Evolutionary conservation across 64 coral and sea anemone genomes (phyloP), one percentile per base, ranked within the genome.

Genomic region (Platygyra sinensis): DNA sequence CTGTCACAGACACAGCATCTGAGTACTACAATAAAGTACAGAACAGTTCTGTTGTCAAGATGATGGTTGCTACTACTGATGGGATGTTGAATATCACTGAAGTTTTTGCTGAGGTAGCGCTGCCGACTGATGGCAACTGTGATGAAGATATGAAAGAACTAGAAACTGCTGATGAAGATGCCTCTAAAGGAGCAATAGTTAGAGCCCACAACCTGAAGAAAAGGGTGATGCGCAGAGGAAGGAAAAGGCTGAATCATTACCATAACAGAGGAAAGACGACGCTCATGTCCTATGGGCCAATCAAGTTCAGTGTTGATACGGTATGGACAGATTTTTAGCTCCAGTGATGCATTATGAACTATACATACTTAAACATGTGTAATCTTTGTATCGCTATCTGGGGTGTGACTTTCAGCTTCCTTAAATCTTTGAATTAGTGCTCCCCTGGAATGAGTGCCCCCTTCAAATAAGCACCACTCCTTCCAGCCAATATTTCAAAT

Each of bases 131-230:
- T 84, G 91, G 94, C 0, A 90, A 84, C 19, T 75, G 78, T 74
- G 55, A 86, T 17, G 97, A 99, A 22, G 97, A 99, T 51, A 92
- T 96, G 82, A 87, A 99, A 22, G 97, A 99, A 49, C 60, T 93
- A 12, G 91, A 90, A 24, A 24, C 77, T 52, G 94, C 88, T 13
- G 88, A 91, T 51, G 74, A 69, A 8, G 91, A 87, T 55, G 74
- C 78, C 3, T 52, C 80, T 20, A 86, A 92, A 63, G 93, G 96
- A 2, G 62, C 80, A 8, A 82, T 95, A 73, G 88, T 89, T 12
- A 87, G 97, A 36, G 94, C 79, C 24, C 78, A 67, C 24, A 78
- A 90, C 38, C 67, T 99, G 63, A 86, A 74, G 22, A 91, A 83
- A 51, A 99, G 64, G 67, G 79, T 99, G 22, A 72, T 77, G 42